Percentiles rank a stretch among this genome's conserved stretches.
Conservation (phyloP, 1,140 invertebrate species). For the Chironomus striatipennis region DNA sequence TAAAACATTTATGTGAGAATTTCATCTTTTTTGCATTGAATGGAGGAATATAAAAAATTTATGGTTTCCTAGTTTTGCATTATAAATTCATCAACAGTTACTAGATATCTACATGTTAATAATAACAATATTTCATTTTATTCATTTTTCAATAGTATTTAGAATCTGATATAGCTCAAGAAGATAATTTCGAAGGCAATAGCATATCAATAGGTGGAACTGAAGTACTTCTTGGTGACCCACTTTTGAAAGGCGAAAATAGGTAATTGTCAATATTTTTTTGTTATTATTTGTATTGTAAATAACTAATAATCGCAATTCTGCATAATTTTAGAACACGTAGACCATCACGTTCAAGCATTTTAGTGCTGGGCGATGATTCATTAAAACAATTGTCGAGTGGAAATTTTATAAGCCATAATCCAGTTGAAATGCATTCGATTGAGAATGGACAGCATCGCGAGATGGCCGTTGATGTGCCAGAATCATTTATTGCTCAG, state of each 20-base stretch:
- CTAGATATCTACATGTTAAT: not conserved
- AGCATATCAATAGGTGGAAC: slow-evolving; percentile 42
- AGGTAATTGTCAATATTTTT: slow-evolving; percentile 32
- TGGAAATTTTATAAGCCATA: slow-evolving; percentile 40
- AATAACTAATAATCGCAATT: not conserved
- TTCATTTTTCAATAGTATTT: not conserved
- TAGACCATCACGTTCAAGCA: slow-evolving; percentile 56
- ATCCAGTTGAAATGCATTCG: slow-evolving; percentile 52
- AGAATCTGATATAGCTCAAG: slow-evolving; percentile 24
- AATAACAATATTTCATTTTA: not conserved
- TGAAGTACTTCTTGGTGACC: slow-evolving; percentile 40
- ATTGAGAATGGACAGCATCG: slow-evolving; percentile 59
- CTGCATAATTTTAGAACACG: slow-evolving; percentile 48
- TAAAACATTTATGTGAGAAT: no score
- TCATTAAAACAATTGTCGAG: slow-evolving; percentile 40
- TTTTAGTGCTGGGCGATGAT: slow-evolving; percentile 57
- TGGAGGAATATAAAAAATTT: no score
- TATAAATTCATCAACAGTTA: no score
- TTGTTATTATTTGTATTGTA: not conserved
- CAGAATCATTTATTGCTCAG: slow-evolving; percentile 84
- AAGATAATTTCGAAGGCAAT: slow-evolving; percentile 28
- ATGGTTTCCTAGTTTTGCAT: no score
- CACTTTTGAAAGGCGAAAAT: slow-evolving; percentile 34
- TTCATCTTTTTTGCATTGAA: no score
- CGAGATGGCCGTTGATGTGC: slow-evolving; percentile 98